phyloP scores from a whole-genome alignment of 2,797 vertebrate species.

The Gymnodraco acuticeps region DNA sequence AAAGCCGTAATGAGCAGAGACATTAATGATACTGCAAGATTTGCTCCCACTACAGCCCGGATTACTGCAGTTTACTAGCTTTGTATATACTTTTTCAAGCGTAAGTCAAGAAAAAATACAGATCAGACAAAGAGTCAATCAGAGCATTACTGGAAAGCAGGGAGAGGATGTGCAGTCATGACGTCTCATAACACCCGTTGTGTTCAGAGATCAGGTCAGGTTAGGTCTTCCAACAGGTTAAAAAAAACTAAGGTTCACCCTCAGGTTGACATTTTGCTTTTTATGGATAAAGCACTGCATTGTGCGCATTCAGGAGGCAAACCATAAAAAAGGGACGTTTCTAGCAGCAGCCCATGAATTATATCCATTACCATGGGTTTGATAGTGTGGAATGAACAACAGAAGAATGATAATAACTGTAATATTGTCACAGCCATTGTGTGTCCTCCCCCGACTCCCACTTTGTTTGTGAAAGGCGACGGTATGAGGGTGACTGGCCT shows the following conservation, averaged over 20 bases:
- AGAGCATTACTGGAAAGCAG: slow-evolving; percentile 40
- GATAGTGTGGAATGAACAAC: slow-evolving; percentile 42
- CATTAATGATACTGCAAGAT: slow-evolving; percentile 71
- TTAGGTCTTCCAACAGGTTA: slow-evolving; percentile 5
- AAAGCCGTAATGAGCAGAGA: slow-evolving; percentile 61
- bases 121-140: slow-evolving; percentile 40
- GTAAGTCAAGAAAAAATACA: slow-evolving; percentile 28
- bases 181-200: neutral
- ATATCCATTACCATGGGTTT: slow-evolving; percentile 43
- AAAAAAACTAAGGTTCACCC: neutral
- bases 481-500: slow-evolving; percentile 44
- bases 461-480: slow-evolving; percentile 51
- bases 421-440: slow-evolving; percentile 44
- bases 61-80: slow-evolving; percentile 48
- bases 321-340: slow-evolving; percentile 19
- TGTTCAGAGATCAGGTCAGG: slow-evolving; percentile 17
- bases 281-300: neutral
- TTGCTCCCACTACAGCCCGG: slow-evolving; percentile 42
- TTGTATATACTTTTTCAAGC: slow-evolving; percentile 42
- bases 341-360: slow-evolving; percentile 37
- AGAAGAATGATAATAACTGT: slow-evolving; percentile 64
- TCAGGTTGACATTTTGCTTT: neutral
- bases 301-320: slow-evolving; percentile 1
- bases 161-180: slow-evolving; percentile 40
- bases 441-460: slow-evolving; percentile 38